These are phyloP conservation scores for Eulemur rufifrons DNA, from an alignment of 2,113 vertebrate species.

Conservation along the genomic window DNA sequence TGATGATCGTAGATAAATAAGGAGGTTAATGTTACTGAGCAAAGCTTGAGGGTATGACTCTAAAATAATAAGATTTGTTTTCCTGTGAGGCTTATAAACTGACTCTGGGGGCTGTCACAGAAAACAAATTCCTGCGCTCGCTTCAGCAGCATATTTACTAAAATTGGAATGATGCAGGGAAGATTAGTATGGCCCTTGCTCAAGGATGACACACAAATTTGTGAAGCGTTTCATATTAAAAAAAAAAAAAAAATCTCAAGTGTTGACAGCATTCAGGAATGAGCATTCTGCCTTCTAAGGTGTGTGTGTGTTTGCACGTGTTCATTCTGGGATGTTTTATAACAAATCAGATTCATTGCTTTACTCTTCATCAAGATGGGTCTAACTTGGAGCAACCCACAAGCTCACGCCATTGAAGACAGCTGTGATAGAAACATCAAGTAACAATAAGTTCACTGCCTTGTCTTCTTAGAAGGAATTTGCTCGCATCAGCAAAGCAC, in stretches of 20 bases:
- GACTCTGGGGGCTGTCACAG: background rate
- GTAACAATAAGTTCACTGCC: background rate
- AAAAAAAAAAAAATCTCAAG: no score
- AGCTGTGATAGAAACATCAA: background rate
- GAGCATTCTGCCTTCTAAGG: conserved; percentile 1
- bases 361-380: background rate
- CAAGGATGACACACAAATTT: no score
- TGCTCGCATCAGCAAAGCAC: conserved; percentile 43
- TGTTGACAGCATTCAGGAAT: background rate
- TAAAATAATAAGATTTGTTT: background rate
- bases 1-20: background rate
- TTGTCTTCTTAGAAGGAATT: conserved; percentile 41
- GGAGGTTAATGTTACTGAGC: background rate
- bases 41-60: background rate
- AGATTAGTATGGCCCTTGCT: no score
- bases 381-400: background rate
- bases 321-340: conserved; percentile 1
- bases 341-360: conserved; percentile 19
- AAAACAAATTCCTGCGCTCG: background rate
- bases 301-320: conserved; percentile 32
- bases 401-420: background rate
- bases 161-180: no score
- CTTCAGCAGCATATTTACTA: no score
- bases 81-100: background rate
- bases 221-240: no score